Percentiles rank a stretch among this genome's conserved stretches.
Evolutionary conservation across 1,140 invertebrate species (phyloP).

Genomic region (Stegodyphus mimosarum): DNA sequence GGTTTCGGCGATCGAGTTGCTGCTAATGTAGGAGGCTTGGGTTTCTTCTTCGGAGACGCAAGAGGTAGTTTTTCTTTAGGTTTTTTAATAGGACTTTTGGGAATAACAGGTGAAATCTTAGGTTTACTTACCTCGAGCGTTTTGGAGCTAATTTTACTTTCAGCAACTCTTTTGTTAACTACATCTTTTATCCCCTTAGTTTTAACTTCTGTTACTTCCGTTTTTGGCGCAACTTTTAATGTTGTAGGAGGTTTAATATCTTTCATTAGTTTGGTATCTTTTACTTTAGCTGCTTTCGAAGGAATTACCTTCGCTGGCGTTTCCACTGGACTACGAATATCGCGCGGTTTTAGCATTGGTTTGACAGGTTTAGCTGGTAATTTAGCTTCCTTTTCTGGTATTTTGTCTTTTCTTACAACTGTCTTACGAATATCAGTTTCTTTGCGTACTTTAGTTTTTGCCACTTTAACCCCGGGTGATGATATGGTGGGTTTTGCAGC

Average conservation of each 20-base stretch:
- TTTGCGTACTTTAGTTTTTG: slow-evolving; percentile 14
- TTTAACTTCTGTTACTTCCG: slow-evolving; percentile 28
- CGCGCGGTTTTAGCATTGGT: neutral
- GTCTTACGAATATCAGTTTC: slow-evolving; percentile 32
- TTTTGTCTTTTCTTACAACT: slow-evolving; percentile 51
- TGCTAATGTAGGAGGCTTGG: slow-evolving; percentile 1
- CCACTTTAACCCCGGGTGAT: neutral
- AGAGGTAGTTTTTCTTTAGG: slow-evolving; percentile 34
- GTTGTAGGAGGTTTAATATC: slow-evolving; percentile 7
- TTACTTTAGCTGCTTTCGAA: slow-evolving; percentile 1
- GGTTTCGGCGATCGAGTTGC: slow-evolving; percentile 19
- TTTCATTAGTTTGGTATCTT: neutral
- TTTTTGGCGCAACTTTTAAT: slow-evolving; percentile 25
- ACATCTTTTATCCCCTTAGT: slow-evolving; percentile 44
- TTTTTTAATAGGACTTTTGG: slow-evolving; percentile 53
- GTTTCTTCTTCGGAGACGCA: slow-evolving; percentile 52
- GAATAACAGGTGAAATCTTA: slow-evolving; percentile 20
- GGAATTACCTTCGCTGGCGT: neutral
- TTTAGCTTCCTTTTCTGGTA: slow-evolving; percentile 53
- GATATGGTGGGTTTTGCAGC: neutral
- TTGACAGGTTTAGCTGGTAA: neutral
- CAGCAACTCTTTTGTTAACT: slow-evolving; percentile 42
- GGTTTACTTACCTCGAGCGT: slow-evolving; percentile 7
- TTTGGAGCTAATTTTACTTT: slow-evolving; percentile 22
- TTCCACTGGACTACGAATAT: slow-evolving; percentile 9